phyloP scores from a whole-genome alignment of 2,888 invertebrate species.

The Abscondita cerata region DNA sequence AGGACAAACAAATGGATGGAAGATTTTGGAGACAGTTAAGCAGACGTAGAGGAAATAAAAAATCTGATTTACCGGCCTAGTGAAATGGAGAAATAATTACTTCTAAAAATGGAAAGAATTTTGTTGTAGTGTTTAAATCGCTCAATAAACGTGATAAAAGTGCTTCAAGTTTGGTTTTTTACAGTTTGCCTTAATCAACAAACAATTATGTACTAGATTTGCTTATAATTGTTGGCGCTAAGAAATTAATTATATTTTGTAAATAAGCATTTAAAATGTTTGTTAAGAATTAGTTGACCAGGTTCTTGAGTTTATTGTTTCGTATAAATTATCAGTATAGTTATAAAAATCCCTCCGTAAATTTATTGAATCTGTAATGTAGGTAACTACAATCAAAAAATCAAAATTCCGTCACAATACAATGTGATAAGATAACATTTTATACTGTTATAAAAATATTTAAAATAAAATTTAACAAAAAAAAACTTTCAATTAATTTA shows the following conservation, averaged over 20 bases:
- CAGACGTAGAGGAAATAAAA: slow-evolving; percentile 64
- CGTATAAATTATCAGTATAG: slow-evolving; percentile 14
- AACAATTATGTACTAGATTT: slow-evolving; percentile 33
- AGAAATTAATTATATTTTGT: slow-evolving; percentile 30
- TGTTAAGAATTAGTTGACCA: slow-evolving; percentile 15
- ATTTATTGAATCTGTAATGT: slow-evolving; percentile 21
- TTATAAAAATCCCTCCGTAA: slow-evolving; percentile 13
- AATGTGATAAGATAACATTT: slow-evolving; percentile 55
- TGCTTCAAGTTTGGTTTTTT: slow-evolving; percentile 42
- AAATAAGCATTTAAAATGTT: slow-evolving; percentile 24
- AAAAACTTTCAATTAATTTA: neutral
- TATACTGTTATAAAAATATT: slow-evolving; percentile 53
- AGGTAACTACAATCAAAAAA: slow-evolving; percentile 24
- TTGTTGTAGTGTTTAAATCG: slow-evolving; percentile 18
- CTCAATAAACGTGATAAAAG: slow-evolving; percentile 48
- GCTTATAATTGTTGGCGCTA: slow-evolving; percentile 38
- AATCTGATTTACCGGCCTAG: slow-evolving; percentile 48
- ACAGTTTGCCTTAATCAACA: slow-evolving; percentile 37
- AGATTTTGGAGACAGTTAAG: slow-evolving; percentile 83
- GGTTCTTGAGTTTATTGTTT: slow-evolving; percentile 16
- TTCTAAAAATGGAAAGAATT: slow-evolving; percentile 2
- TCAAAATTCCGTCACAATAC: slow-evolving; percentile 53
- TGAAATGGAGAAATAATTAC: neutral
- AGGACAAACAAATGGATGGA: slow-evolving; percentile 80
- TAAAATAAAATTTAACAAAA: slow-evolving; percentile 29